Evolutionary conservation across 2,113 vertebrate species (phyloP).

Genomic region (Catharus fuscescens): DNA sequence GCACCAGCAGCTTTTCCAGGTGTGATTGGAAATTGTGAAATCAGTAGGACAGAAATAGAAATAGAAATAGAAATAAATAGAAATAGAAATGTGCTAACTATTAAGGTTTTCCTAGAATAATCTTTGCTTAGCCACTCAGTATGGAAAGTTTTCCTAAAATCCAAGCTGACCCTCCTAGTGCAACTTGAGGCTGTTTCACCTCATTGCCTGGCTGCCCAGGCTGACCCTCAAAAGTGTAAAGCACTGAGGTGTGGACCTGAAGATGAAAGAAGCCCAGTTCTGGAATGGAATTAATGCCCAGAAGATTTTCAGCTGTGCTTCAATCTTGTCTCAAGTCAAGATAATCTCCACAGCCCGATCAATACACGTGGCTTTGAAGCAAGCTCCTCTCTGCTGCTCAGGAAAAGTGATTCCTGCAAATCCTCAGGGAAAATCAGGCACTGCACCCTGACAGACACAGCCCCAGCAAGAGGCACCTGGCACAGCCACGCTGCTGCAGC

Average conservation of each 20-base stretch:
- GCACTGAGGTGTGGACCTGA: not conserved
- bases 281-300: not conserved
- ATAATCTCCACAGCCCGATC: not conserved
- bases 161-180: not conserved
- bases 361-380: accelerated
- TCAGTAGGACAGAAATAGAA: not conserved
- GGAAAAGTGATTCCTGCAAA: not conserved
- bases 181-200: not conserved
- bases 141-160: not conserved
- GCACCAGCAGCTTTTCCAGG: not conserved
- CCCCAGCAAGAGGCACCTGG: not conserved
- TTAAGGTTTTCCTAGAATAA: not conserved
- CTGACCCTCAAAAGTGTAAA: not conserved
- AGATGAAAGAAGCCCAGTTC: not conserved
- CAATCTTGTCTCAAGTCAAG: not conserved
- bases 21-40: not conserved
- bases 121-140: not conserved
- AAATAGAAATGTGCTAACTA: not conserved
- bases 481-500: not conserved
- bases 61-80: too few relatives aligned
- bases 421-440: not conserved
- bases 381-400: not conserved
- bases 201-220: not conserved
- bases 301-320: not conserved
- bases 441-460: not conserved